A percentile compares a stretch with the other conserved stretches of the same genome.
Evolutionary conservation across 2,888 invertebrate genomes (phyloP).

Genomic region (Ferdinandea cuprea): DNA sequence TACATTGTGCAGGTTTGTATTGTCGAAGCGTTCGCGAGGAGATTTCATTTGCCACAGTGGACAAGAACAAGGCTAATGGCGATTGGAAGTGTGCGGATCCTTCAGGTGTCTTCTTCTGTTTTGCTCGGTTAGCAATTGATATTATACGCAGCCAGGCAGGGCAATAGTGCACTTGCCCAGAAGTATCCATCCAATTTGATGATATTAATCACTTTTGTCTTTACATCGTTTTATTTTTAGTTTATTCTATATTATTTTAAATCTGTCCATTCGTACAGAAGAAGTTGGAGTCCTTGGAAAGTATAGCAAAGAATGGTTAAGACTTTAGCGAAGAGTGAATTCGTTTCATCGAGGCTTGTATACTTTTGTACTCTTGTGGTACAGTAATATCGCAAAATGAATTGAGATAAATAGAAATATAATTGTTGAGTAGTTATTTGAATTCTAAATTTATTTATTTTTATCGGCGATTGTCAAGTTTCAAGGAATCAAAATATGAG

Average conservation of each 20-base stretch:
- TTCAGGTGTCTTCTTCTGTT: constrained; percentile 57
- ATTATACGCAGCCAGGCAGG: constrained; percentile 18
- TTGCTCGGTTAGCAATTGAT: constrained; percentile 43
- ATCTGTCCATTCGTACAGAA: constrained; percentile 51
- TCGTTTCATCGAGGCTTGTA: no score
- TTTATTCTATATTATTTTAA: constrained; percentile 25
- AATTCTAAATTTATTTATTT: no score
- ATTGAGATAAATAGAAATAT: no score
- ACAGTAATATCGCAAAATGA: no score
- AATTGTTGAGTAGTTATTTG: no score
- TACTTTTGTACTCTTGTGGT: no score
- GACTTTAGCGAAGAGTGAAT: no score
- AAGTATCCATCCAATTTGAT: constrained; percentile 52
- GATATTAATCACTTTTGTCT: constrained; percentile 65
- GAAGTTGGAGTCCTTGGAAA: no score
- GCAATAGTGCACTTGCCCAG: constrained; percentile 29
- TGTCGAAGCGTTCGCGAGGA: constrained; percentile 33
- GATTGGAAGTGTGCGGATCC: constrained; percentile 30
- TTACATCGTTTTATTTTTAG: constrained; percentile 26
- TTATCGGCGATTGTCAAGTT: no score
- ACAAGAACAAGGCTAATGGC: constrained; percentile 30
- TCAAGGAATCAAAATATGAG: no score
- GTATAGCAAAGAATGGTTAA: no score
- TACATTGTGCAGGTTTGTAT: constrained; percentile 35
- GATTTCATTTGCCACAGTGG: constrained; percentile 5